These are phyloP conservation scores for Mixornis gularis DNA, from an alignment of 2,113 vertebrate species.

Conservation along the genomic window DNA sequence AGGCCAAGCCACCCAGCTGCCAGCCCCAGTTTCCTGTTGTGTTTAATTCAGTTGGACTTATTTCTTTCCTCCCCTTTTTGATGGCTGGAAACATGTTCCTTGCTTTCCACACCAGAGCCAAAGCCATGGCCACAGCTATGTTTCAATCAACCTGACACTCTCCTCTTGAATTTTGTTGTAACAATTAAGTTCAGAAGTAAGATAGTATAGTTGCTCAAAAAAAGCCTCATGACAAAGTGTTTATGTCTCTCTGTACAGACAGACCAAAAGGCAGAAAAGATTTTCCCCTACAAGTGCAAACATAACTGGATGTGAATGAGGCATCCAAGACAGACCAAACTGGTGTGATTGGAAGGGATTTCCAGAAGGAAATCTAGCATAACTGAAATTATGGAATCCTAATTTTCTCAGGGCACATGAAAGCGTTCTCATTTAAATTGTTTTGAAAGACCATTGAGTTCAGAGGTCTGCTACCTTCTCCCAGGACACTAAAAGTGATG, in stretches of 20 bases:
- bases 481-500: not conserved
- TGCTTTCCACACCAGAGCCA: not conserved
- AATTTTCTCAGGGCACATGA: not conserved
- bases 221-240: not conserved
- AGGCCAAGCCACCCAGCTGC: not conserved
- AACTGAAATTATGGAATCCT: not conserved
- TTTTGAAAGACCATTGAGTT: not conserved
- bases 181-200: not conserved
- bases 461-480: not conserved
- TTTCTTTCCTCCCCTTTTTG: not conserved
- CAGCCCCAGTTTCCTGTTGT: conserved; percentile 27
- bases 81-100: not conserved
- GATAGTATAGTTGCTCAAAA: not conserved
- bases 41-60: not conserved
- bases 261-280: not conserved
- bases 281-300: not conserved
- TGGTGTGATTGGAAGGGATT: not conserved
- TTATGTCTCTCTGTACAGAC: not conserved
- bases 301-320: not conserved
- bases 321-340: not conserved
- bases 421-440: not conserved
- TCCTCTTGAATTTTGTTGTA: not conserved
- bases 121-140: not conserved
- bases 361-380: not conserved
- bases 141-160: not conserved